Conservation (phyloP, 1,140 invertebrate species). For the Drosophila truncata region DNA sequence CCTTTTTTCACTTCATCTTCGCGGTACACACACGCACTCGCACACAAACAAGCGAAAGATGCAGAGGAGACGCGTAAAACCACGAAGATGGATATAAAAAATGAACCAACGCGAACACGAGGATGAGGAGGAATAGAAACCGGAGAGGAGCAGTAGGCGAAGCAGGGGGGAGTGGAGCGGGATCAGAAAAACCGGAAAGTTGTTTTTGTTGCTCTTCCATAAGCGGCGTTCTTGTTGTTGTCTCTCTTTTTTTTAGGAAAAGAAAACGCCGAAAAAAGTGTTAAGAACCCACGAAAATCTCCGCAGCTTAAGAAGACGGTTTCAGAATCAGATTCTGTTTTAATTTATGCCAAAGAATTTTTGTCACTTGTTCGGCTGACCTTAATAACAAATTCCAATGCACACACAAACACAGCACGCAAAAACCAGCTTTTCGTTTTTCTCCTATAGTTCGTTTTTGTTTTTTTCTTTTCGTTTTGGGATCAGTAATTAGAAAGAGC, state of each 20-base stretch:
- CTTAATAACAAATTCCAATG: constrained; percentile 81
- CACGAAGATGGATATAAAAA: constrained; percentile 74
- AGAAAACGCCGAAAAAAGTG: constrained; percentile 39
- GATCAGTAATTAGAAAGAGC: constrained; percentile 72
- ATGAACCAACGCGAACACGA: constrained; percentile 59
- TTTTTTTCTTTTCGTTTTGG: constrained; percentile 49
- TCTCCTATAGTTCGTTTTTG: constrained; percentile 13
- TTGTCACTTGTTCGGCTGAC: constrained; percentile 78
- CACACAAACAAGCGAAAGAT: constrained; percentile 29
- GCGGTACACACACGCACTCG: constrained; percentile 27
- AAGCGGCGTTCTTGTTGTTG: constrained; percentile 63
- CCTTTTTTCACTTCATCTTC: constrained; percentile 8
- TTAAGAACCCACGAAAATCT: constrained; percentile 46
- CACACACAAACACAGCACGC: constrained; percentile 45
- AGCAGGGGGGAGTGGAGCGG: constrained; percentile 22
- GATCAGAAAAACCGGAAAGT: constrained; percentile 74
- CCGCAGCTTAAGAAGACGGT: constrained; percentile 30
- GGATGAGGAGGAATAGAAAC: constrained; percentile 42
- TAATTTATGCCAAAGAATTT: constrained; percentile 71
- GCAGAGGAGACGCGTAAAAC: constrained; percentile 63
- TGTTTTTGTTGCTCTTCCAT: constrained; percentile 65
- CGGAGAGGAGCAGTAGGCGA: constrained; percentile 30
- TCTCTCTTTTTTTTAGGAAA: constrained; percentile 24
- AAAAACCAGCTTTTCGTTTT: constrained; percentile 42
- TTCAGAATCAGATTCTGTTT: constrained; percentile 36